Conservation (phyloP, 1,140 invertebrate species). For the Contarinia nasturtii region DNA sequence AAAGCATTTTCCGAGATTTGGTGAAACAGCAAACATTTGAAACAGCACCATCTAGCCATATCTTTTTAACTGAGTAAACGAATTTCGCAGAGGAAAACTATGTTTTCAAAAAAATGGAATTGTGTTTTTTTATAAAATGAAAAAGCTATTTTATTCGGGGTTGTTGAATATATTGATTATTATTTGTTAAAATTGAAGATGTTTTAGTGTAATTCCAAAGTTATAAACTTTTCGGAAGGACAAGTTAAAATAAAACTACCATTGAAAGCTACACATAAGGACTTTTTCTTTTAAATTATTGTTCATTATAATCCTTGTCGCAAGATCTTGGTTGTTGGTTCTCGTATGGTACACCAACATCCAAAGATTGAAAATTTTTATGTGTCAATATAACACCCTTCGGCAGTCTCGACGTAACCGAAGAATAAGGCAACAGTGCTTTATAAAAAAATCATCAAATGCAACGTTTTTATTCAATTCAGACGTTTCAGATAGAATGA, state of each 20-base stretch:
- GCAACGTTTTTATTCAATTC: constrained; percentile 23
- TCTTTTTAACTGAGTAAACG: not conserved
- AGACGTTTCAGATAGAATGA: constrained; percentile 17
- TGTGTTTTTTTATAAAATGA: no score
- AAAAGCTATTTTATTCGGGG: not conserved
- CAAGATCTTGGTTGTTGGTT: constrained; percentile 19
- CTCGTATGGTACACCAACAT: constrained; percentile 16
- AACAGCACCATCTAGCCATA: not conserved
- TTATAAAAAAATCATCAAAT: constrained; percentile 29
- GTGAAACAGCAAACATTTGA: constrained; percentile 44
- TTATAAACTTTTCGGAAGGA: no score
- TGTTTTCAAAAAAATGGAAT: not conserved
- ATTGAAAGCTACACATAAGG: no score
- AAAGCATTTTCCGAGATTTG: constrained; percentile 41
- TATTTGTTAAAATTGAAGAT: no score
- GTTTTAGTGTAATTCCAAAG: no score
- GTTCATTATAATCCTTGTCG: no score
- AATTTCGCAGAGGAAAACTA: not conserved
- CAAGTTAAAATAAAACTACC: no score
- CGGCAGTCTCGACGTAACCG: constrained; percentile 77
- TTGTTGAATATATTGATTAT: not conserved
- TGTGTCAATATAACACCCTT: constrained; percentile 75
- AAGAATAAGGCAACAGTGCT: constrained; percentile 53
- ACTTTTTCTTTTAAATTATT: no score
- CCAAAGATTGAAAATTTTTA: constrained; percentile 30